Evolutionary conservation across 2,888 invertebrate species (phyloP), one percentile per base, ranked within the genome.

Genomic region (Alloscopus bannaensis): DNA sequence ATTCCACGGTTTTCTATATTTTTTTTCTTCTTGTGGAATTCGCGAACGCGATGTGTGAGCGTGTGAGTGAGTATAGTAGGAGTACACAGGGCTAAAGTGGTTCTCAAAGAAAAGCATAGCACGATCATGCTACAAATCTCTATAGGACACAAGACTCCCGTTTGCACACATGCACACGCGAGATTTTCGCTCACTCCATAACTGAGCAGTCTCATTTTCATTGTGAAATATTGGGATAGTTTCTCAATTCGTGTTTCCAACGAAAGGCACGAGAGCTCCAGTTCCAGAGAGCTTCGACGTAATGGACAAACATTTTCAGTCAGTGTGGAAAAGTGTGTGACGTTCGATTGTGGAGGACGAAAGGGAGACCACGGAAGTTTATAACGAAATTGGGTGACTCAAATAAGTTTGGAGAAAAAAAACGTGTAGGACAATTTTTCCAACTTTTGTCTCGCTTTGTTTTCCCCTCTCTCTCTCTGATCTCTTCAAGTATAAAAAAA

Each of bases 141-240:
- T 36, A 36, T 36, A 13, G 36, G 36, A 36, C 36, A 36, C 36
- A 6, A 36, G 13, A 36, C n/a, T n/a, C n/a, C n/a, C n/a, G n/a
- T n/a, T n/a, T n/a, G n/a, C n/a, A n/a, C n/a, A n/a, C n/a, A n/a
- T n/a, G n/a, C n/a, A n/a, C 45, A 45, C 45, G 18, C 55, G 55
- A 22, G 55, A 55, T 24, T 22, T n/a, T n/a, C n/a, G n/a, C n/a
- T n/a, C n/a, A n/a, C n/a, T n/a, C n/a, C n/a, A n/a, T n/a, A n/a
- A n/a, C 55, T 8, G 24, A 24, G 22, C 18, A 8, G 50, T n/a
- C n/a, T 13, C 4, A 4, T 20, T 50, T 50, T 50, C 31, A 22
- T 55, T 31, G 47, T 60, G 47, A 71, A 71, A 60, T 71, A 71
- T 71, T 71, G 71, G 60, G 71, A 71, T 71, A 71, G 71, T 71